These are phyloP conservation scores for Argyra leucocephala DNA, from an alignment of 2,888 invertebrate species.

Conservation along the genomic window DNA sequence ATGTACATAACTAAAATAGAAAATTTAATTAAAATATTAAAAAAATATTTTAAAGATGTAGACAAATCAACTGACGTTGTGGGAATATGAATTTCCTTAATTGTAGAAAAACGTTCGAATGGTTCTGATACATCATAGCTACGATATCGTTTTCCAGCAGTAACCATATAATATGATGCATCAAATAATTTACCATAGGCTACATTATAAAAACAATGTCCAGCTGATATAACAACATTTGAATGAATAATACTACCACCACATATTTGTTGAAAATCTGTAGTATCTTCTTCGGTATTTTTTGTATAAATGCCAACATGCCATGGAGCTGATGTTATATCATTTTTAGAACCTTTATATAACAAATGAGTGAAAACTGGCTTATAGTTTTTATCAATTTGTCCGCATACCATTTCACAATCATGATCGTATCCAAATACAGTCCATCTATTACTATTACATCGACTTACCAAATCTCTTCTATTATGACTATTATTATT, in stretches of 20 bases:
- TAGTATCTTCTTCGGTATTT: not conserved
- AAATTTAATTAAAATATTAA: not conserved
- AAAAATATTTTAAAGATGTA: not conserved
- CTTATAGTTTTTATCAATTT: not conserved
- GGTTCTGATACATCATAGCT: not conserved
- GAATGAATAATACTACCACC: not conserved
- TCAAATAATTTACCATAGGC: not conserved
- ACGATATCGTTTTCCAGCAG: not conserved
- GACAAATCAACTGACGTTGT: not conserved
- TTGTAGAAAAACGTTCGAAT: not conserved
- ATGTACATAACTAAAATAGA: not conserved
- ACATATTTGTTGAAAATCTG: not conserved
- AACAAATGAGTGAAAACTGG: not conserved
- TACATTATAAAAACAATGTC: not conserved
- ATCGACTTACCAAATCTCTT: not conserved
- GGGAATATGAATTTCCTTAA: not conserved
- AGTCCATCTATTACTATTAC: not conserved
- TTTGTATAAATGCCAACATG: not conserved
- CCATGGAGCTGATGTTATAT: not conserved
- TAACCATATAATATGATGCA: not conserved
- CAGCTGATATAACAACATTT: not conserved
- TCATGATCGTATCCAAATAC: not conserved
- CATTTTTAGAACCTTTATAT: not conserved
- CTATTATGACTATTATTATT: not conserved
- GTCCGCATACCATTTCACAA: not conserved